These are phyloP conservation scores for Bilobella aurantiaca DNA, from an alignment of 1,140 invertebrate species.

Conservation along the genomic window DNA sequence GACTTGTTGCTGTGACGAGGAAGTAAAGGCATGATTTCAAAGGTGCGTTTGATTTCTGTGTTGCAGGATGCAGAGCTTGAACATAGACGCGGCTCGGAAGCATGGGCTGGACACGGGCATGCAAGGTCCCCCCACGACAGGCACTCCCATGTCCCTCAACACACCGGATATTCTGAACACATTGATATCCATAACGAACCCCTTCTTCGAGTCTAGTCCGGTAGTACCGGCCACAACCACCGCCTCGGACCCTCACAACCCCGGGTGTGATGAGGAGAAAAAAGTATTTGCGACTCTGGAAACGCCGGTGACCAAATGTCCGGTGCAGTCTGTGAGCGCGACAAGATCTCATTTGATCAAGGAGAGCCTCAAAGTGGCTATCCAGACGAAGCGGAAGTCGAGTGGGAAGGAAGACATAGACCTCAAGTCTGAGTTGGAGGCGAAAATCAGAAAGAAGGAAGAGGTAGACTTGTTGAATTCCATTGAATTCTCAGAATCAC, in stretches of 20 bases:
- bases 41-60: no score
- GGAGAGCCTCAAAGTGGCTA: constrained; percentile 76
- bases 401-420: constrained; percentile 40
- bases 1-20: no score
- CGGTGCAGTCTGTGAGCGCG: constrained; percentile 67
- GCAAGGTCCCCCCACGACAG: no score
- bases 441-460: constrained; percentile 31
- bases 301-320: constrained; percentile 42
- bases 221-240: not conserved
- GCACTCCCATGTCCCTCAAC: constrained; percentile 49
- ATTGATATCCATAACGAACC: constrained; percentile 74
- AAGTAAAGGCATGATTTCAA: no score
- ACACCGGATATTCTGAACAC: constrained; percentile 84
- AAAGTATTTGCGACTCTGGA: constrained; percentile 35
- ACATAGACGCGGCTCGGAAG: no score
- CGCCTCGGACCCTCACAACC: not conserved
- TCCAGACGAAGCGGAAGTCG: constrained; percentile 67
- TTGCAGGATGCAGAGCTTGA: no score
- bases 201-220: no score
- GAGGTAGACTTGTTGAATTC: constrained; percentile 26
- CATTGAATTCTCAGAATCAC: not conserved
- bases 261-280: constrained; percentile 26
- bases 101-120: no score
- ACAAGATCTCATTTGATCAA: constrained; percentile 88
- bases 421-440: constrained; percentile 35